phyloP scores from a whole-genome alignment of 2,113 vertebrate genomes.

The Otolemur garnettii region DNA sequence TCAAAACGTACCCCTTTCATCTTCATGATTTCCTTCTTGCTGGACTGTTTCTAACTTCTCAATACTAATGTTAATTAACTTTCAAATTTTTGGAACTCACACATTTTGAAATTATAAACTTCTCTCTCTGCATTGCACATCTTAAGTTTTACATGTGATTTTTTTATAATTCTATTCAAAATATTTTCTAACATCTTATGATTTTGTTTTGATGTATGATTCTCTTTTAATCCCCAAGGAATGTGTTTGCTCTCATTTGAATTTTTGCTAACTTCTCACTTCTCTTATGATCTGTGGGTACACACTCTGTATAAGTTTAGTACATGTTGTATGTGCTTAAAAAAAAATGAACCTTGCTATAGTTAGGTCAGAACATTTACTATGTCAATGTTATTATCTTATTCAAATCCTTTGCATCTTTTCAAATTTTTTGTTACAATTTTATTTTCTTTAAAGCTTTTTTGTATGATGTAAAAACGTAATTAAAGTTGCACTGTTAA shows the following conservation, averaged over 20 bases:
- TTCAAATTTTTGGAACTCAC: not conserved
- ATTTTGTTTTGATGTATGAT: conserved; percentile 31
- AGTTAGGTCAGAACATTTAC: not conserved
- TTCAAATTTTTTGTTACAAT: not conserved
- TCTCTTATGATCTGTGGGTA: conserved; percentile 1
- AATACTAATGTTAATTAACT: not conserved
- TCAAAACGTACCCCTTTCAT: conserved; percentile 5
- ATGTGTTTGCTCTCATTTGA: not conserved
- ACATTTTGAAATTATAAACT: not conserved
- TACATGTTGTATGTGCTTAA: not conserved
- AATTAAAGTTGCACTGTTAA: not conserved
- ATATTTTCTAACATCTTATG: conserved; percentile 21
- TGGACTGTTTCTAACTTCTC: not conserved
- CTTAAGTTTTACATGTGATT: not conserved
- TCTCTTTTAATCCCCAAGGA: not conserved
- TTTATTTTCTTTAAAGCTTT: not conserved
- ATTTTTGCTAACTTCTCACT: not conserved
- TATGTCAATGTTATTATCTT: not conserved
- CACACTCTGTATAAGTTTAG: not conserved
- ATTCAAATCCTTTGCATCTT: not conserved
- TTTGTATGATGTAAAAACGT: not conserved
- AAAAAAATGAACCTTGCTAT: not conserved
- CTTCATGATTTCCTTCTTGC: not conserved
- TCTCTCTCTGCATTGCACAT: not conserved
- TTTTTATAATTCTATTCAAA: conserved; percentile 32